Evolutionary conservation across 2,888 invertebrate species (phyloP).

Genomic region (Synanthedon formicaeformis): DNA sequence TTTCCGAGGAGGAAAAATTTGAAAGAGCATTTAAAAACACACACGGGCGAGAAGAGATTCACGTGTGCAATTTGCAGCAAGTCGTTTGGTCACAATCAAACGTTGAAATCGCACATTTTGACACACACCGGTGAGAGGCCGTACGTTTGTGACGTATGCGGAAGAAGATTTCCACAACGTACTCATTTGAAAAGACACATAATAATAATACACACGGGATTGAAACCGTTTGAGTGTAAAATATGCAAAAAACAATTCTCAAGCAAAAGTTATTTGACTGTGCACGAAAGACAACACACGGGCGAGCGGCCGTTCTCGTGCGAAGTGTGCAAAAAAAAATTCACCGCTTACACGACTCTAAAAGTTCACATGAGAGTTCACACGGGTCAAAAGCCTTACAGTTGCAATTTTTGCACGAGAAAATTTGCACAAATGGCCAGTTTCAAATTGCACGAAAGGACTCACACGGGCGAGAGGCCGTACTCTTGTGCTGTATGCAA

Average conservation of each 20-base stretch:
- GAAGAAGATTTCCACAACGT: constrained; percentile 43
- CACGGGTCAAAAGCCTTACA: constrained; percentile 50
- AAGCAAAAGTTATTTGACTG: constrained; percentile 49
- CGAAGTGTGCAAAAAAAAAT: constrained; percentile 50
- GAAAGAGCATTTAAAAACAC: constrained; percentile 51
- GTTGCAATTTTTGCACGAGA: constrained; percentile 42
- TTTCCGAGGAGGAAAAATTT: constrained; percentile 48
- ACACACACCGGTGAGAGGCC: constrained; percentile 55
- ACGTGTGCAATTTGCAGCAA: constrained; percentile 39
- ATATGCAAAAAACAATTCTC: constrained; percentile 53
- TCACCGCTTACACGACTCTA: constrained; percentile 51
- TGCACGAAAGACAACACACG: constrained; percentile 51
- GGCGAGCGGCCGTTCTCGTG: constrained; percentile 49
- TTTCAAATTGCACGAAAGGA: constrained; percentile 49
- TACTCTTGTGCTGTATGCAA: constrained; percentile 47
- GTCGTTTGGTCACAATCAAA: constrained; percentile 49
- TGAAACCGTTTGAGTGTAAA: constrained; percentile 42
- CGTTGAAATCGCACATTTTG: constrained; percentile 48
- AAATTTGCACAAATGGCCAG: constrained; percentile 57
- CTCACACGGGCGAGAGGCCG: constrained; percentile 51
- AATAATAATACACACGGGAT: constrained; percentile 45
- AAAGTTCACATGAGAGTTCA: constrained; percentile 58
- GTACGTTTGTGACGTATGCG: constrained; percentile 52
- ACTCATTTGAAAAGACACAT: constrained; percentile 55
- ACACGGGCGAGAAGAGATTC: constrained; percentile 44